phyloP scores from a whole-genome alignment of 2,888 invertebrate genomes.

The Folsomia candida region DNA sequence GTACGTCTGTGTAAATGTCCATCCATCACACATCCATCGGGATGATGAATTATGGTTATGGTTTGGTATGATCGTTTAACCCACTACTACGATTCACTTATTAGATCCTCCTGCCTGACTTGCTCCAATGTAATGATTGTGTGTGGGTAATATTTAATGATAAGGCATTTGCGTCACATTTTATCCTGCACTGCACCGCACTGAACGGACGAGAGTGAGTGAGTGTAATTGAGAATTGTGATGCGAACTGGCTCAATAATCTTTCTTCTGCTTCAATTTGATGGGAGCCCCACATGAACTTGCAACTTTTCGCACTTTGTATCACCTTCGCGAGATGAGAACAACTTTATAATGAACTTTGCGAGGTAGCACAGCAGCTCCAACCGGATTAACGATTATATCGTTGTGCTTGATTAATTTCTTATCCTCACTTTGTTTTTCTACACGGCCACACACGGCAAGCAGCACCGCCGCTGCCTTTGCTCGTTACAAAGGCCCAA shows the following conservation, averaged over 20 bases:
- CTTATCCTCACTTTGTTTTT: too few relatives aligned
- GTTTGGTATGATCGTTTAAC: background rate
- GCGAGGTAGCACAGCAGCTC: background rate
- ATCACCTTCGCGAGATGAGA: background rate
- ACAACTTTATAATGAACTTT: too few relatives aligned
- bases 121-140: too few relatives aligned
- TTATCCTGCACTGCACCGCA: too few relatives aligned
- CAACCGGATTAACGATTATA: background rate
- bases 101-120: too few relatives aligned
- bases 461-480: too few relatives aligned
- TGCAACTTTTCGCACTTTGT: background rate
- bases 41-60: too few relatives aligned
- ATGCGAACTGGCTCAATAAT: background rate
- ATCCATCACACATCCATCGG: too few relatives aligned
- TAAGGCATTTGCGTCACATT: constrained; percentile 16
- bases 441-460: too few relatives aligned
- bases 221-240: background rate
- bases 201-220: background rate
- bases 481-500: too few relatives aligned
- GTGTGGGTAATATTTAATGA: background rate
- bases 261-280: too few relatives aligned
- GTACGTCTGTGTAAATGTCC: background rate
- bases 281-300: background rate
- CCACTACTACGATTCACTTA: background rate
- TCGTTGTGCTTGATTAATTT: background rate